A percentile compares a stretch with the other conserved stretches of the same genome.
Conservation (phyloP, 2,113 vertebrate genomes). For the Hydrolagus affinis region DNA sequence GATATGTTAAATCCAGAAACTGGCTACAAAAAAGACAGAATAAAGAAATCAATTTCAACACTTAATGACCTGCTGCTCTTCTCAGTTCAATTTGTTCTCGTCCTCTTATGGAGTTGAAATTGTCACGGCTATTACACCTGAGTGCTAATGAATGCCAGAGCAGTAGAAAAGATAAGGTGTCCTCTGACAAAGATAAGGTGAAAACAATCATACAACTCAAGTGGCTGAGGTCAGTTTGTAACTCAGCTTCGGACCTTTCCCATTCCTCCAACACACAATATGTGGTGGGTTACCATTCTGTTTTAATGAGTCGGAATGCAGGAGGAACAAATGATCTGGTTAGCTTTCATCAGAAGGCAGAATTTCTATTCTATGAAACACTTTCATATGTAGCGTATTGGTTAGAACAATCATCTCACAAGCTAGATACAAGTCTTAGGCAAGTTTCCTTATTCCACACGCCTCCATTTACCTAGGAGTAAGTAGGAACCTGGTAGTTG, state of each 20-base stretch:
- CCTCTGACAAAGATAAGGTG: not conserved
- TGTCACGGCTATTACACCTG: not conserved
- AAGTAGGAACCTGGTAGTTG: too few species aligned
- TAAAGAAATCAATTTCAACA: slow-evolving; percentile 21
- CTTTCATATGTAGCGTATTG: too few species aligned
- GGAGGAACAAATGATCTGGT: too few species aligned
- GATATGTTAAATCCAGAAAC: not conserved
- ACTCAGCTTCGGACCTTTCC: not conserved
- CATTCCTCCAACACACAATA: too few species aligned
- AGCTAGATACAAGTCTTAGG: too few species aligned
- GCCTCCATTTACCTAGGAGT: too few species aligned
- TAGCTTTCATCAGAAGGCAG: too few species aligned
- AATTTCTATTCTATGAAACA: too few species aligned
- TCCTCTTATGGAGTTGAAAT: not conserved
- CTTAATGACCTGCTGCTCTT: slow-evolving; percentile 1
- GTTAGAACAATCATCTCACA: too few species aligned
- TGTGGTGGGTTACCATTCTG: too few species aligned
- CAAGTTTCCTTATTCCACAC: too few species aligned
- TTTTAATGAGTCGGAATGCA: too few species aligned
- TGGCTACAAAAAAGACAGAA: not conserved
- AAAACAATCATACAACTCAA: not conserved
- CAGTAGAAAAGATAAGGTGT: not conserved
- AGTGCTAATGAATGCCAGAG: slow-evolving; percentile 17
- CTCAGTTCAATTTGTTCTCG: not conserved
- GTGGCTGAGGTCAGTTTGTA: not conserved